A percentile compares a stretch with the other conserved stretches of the same genome.
Conservation (phyloP, 2,888 invertebrate genomes). For the Apamea sordens region DNA sequence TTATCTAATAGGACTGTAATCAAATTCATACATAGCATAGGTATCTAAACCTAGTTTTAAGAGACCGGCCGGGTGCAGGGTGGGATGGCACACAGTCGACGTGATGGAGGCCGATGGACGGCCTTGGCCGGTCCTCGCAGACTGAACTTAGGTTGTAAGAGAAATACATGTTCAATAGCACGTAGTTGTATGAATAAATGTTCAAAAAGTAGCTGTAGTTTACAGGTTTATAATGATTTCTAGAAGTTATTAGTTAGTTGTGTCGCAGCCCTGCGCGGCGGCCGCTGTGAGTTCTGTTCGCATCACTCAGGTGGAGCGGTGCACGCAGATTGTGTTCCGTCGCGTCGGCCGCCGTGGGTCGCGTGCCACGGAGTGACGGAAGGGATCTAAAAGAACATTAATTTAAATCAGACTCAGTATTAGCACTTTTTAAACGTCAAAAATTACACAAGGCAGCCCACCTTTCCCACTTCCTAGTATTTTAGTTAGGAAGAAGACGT, state of each 20-base stretch:
- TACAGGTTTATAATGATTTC: neutral
- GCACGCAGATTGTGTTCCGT: conserved; percentile 29
- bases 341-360: neutral
- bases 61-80: neutral
- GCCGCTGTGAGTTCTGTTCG: conserved; percentile 6
- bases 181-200: neutral
- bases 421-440: neutral
- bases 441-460: neutral
- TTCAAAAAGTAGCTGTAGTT: neutral
- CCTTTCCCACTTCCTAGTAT: neutral
- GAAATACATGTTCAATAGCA: neutral
- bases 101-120: too few relatives aligned
- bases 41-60: neutral
- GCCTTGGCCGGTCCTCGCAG: neutral
- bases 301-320: conserved; percentile 19
- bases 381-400: neutral
- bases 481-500: neutral
- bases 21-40: neutral
- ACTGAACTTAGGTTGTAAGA: neutral
- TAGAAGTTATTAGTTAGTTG: too few relatives aligned
- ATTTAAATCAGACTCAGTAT: neutral
- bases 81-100: neutral
- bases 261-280: conserved; percentile 15
- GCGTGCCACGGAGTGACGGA: neutral
- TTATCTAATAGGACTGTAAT: neutral